Percentiles rank a stretch among this genome's conserved stretches.
Conservation (phyloP, 2,113 vertebrate species). For the Hippolais icterina region DNA sequence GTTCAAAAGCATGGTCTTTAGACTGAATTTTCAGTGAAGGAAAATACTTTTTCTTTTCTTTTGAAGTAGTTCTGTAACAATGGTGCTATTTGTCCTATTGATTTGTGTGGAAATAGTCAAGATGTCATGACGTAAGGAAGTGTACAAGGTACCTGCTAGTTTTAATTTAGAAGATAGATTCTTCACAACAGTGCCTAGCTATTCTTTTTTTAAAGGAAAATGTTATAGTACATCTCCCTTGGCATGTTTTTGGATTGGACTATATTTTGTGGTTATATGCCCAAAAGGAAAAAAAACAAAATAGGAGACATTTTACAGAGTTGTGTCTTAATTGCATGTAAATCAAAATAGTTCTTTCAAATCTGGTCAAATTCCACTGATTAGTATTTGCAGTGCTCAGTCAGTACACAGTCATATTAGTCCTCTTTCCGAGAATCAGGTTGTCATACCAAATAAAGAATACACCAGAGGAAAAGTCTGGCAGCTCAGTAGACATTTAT, state of each 20-base stretch:
- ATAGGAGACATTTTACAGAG: not conserved
- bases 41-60: not conserved
- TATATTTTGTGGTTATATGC: not conserved
- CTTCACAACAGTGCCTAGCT: not conserved
- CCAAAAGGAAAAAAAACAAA: not conserved
- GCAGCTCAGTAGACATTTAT: not conserved
- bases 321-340: not conserved
- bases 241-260: not conserved
- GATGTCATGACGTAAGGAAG: not conserved
- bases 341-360: not conserved
- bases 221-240: not conserved
- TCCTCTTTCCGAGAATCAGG: not conserved
- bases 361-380: not conserved
- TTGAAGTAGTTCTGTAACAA: not conserved
- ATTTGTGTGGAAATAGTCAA: not conserved
- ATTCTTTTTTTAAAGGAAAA: not conserved
- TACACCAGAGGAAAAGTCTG: not conserved
- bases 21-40: not conserved
- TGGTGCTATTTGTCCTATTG: not conserved
- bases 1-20: not conserved
- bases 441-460: not conserved
- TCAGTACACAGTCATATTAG: not conserved
- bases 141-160: not conserved
- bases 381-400: not conserved
- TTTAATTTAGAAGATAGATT: not conserved